Base-by-base conservation (phyloP, 2,797 vertebrate genomes). In the Siniperca undulata region DNA sequence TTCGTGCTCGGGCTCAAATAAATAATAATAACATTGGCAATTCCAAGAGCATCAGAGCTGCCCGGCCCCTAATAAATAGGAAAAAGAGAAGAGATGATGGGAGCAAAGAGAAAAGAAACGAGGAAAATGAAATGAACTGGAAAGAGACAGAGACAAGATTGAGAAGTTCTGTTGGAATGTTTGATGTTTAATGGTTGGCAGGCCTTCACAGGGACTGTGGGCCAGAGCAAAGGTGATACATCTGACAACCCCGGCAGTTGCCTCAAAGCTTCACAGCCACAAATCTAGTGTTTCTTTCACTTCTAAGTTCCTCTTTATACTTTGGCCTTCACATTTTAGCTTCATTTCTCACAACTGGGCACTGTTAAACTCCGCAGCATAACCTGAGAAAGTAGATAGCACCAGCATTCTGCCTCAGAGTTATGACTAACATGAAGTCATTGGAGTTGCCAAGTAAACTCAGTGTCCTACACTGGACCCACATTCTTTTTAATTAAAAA, bases 181-280 rank as follows among this genome's bases (percentile, higher is more conserved):
- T 56, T 77, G 30, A 24, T 66, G 68, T 67, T 46, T 24, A 55
- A 50, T 22, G 46, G 27, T 55, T 82, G 75, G 80, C 66, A 71
- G 53, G 20, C 22, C 38, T 76, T 80, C 72, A 80, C 48, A 72
- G 36, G 27, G 20, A 59, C 24, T 5, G 36, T 19, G 36, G 8
- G 11, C 5, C 53, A n/a, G 20, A 60, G 36, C 59, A 59, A 46
- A 55, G 65, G 17, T 68, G 59, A 69, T 1, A 16, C 48, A 69
- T 36, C 46, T 66, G 48, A 50, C 74, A 38, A 44, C 24, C 16
- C 40, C 30, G 59, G 44, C 30, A 27, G 30, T 16, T 34, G 17
- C 22, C n/a, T 48, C 55, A 42, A 59, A 56, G 30, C 76, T 19
- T 34, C 24, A 70, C 64, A 48, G 9, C 16, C 20, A 59, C 53